Evolutionary conservation across 2,888 invertebrate species (phyloP).

Genomic region (Aphodius granarius): DNA sequence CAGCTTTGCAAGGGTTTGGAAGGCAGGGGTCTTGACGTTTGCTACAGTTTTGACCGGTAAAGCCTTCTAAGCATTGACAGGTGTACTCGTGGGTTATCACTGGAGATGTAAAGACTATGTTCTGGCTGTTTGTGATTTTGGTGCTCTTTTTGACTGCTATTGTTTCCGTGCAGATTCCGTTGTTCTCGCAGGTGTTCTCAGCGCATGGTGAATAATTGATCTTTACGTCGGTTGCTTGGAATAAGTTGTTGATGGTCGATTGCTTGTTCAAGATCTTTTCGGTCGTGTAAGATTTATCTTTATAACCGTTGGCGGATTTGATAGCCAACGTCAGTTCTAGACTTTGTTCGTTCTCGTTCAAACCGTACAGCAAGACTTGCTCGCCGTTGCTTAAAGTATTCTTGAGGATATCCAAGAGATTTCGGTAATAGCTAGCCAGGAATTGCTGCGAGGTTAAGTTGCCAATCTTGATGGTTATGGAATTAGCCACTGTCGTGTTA

Average conservation of each 20-base stretch:
- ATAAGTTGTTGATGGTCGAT: slow-evolving; percentile 62
- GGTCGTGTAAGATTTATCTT: slow-evolving; percentile 65
- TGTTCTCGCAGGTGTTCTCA: slow-evolving; percentile 73
- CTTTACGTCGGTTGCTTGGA: slow-evolving; percentile 63
- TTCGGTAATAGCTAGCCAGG: slow-evolving; percentile 74
- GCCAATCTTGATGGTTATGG: slow-evolving; percentile 73
- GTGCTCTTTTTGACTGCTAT: slow-evolving; percentile 70
- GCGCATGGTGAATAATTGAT: slow-evolving; percentile 82
- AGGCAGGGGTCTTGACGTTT: slow-evolving; percentile 88
- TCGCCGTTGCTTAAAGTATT: slow-evolving; percentile 66
- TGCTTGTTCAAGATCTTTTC: slow-evolving; percentile 69
- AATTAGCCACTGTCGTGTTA: slow-evolving; percentile 81
- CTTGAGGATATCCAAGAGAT: slow-evolving; percentile 71
- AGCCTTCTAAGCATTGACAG: slow-evolving; percentile 83
- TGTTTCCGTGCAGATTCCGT: slow-evolving; percentile 74
- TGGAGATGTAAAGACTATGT: slow-evolving; percentile 82
- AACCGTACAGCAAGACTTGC: slow-evolving; percentile 70
- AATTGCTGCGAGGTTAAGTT: slow-evolving; percentile 77
- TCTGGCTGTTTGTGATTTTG: slow-evolving; percentile 78
- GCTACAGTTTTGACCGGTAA: slow-evolving; percentile 80
- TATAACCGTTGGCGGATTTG: slow-evolving; percentile 59
- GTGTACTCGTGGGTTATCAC: slow-evolving; percentile 74
- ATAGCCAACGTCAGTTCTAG: slow-evolving; percentile 75
- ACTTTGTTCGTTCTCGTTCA: slow-evolving; percentile 67
- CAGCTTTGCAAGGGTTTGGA: slow-evolving; percentile 84